Base-by-base conservation (phyloP, 2,888 invertebrate species). In the Andrena minutula region DNA sequence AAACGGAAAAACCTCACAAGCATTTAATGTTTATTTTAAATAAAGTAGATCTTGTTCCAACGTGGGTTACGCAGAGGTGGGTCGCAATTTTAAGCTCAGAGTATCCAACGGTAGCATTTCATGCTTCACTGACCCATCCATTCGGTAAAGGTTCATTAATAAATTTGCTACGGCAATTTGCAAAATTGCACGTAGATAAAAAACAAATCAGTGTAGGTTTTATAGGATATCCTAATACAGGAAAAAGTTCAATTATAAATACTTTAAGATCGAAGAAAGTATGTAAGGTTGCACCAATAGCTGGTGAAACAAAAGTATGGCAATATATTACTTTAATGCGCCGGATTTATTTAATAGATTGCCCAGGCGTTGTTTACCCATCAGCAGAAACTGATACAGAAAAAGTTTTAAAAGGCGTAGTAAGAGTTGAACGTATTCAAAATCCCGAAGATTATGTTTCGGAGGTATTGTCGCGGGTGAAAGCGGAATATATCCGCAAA, bases 181-280 rank as follows among this genome's bases (percentile, higher is more conserved):
- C 96, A 0, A 99, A 99, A 94, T 95, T 99, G 16, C 99, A 99
- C 92, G 95, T 97, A 79, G 99, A 99, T 93, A 99, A 99, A 92
- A 99, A 99, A 92, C 99, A 99, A 95, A 99, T 99, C 80, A 99
- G 99, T 93, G 98, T 99, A 66, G 99, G 99, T 0, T 97, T 99
- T 88, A 99, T 99, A 93, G 99, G 99, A 0, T 99, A 99, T 94
- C 99, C 99, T 2, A 99, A 99, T 95, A 98, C 98, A 4, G 99
- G 99, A 0, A 99, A 99, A 94, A 99, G 99, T 83, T 99, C 99
- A 0, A 97, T 99, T 6, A 99, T 99, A 85, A 99, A 99, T 94
- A 98, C 99, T 0, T 94, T 99, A 75, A 95, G 98, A 74, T 97
- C 98, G 10, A 99, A 99, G 92, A 99, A 99, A 94, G 99, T 99